A percentile compares a stretch with the other conserved stretches of the same genome.
Evolutionary conservation across 2,888 invertebrate species (phyloP).

Genomic region (Heteromurus nitidus): DNA sequence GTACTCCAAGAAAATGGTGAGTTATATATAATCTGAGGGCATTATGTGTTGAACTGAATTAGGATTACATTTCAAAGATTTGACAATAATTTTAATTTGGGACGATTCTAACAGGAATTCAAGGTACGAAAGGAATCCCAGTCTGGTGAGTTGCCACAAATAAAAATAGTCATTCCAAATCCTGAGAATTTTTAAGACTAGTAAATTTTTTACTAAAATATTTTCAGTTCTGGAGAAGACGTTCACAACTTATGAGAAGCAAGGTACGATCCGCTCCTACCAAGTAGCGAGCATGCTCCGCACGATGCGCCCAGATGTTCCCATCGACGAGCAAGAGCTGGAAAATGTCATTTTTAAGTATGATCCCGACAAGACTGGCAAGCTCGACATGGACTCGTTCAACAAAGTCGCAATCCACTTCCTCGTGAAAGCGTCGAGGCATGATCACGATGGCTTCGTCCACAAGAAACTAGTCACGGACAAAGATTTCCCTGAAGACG

Average conservation of each 20-base stretch:
- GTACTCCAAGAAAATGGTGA: too few species aligned
- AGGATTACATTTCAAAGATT: not conserved
- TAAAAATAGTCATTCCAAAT: not conserved
- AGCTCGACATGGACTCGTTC: constrained; percentile 22
- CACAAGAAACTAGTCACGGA: constrained; percentile 7
- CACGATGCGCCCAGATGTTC: not conserved
- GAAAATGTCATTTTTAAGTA: not conserved
- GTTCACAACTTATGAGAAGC: constrained; percentile 22
- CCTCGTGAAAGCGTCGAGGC: constrained; percentile 1
- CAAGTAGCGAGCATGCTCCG: constrained; percentile 27
- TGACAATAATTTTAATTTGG: not conserved
- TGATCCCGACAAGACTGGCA: constrained; percentile 22
- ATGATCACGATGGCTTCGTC: constrained; percentile 18
- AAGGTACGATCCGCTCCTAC: constrained; percentile 11
- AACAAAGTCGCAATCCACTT: constrained; percentile 27
- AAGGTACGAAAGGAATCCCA: constrained; percentile 39
- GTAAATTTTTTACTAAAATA: not conserved
- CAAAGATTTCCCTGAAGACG: constrained; percentile 14
- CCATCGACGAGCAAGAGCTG: constrained; percentile 20
- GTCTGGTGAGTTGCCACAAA: constrained; percentile 1
- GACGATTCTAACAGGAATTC: too few species aligned
- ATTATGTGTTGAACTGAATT: not conserved
- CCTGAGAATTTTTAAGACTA: not conserved
- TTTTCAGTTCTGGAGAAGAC: constrained; percentile 33
- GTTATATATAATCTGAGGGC: too few species aligned